These are phyloP conservation scores for Melanerpes formicivorus DNA, from an alignment of 2,113 vertebrate species.

Conservation along the genomic window DNA sequence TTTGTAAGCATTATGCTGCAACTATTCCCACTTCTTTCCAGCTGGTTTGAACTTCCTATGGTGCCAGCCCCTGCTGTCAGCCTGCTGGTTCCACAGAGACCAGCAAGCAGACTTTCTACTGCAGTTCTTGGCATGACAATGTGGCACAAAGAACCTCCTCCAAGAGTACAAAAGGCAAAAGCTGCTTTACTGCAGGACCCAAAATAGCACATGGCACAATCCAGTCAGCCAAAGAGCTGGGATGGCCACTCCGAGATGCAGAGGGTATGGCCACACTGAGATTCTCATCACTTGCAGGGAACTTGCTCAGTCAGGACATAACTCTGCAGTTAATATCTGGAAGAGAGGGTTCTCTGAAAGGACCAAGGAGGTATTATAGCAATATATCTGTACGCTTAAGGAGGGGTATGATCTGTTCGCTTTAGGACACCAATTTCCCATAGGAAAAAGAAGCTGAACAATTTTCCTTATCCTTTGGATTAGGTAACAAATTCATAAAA, in stretches of 20 bases:
- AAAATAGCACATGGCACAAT: neutral
- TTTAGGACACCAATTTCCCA: neutral
- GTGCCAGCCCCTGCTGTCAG: neutral
- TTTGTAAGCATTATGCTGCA: neutral
- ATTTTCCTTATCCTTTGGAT: neutral
- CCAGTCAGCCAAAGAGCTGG: neutral
- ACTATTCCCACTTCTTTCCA: neutral
- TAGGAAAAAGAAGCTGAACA: neutral
- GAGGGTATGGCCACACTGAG: neutral
- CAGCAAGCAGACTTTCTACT: neutral
- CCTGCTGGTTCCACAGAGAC: neutral
- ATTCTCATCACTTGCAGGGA: neutral
- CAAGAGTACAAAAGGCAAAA: neutral
- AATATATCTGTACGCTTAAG: neutral
- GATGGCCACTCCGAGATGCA: neutral
- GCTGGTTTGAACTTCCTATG: neutral
- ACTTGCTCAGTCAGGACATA: neutral
- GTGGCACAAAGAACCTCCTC: neutral
- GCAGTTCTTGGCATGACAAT: neutral
- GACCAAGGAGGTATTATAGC: neutral
- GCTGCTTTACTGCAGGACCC: neutral
- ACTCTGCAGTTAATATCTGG: neutral
- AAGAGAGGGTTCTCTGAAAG: neutral
- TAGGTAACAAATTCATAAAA: conserved; percentile 3
- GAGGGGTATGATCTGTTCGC: neutral